Percentiles rank a stretch among this genome's conserved stretches.
Evolutionary conservation across 1,140 invertebrate genomes (phyloP).

Genomic region (Anthonomus grandis): DNA sequence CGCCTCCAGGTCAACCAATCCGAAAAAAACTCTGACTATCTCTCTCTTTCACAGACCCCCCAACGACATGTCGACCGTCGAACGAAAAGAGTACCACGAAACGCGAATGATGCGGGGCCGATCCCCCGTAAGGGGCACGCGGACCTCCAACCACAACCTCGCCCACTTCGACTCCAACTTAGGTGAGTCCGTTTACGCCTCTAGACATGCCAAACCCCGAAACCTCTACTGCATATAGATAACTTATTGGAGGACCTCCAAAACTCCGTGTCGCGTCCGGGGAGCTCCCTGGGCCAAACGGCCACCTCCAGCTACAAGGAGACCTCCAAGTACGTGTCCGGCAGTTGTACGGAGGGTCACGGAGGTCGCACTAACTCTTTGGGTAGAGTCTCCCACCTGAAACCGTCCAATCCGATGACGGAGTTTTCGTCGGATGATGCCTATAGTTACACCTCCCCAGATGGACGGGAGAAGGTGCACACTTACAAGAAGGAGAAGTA

Average conservation of each 20-base stretch:
- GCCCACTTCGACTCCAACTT: slow-evolving; percentile 45
- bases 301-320: slow-evolving; percentile 26
- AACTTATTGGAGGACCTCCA: slow-evolving; percentile 46
- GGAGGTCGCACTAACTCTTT: slow-evolving; percentile 38
- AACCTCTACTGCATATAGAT: slow-evolving; percentile 28
- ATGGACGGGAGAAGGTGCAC: slow-evolving; percentile 40
- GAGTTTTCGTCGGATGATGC: slow-evolving; percentile 45
- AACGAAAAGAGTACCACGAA: slow-evolving; percentile 45
- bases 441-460: slow-evolving; percentile 42
- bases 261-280: slow-evolving; percentile 44
- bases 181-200: slow-evolving; percentile 29
- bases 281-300: slow-evolving; percentile 38
- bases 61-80: slow-evolving; percentile 41
- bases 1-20: too few species aligned
- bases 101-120: slow-evolving; percentile 39
- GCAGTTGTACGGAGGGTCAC: slow-evolving; percentile 21
- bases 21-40: too few species aligned
- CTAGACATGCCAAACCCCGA: background rate
- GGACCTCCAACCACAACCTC: slow-evolving; percentile 40
- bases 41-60: too few species aligned
- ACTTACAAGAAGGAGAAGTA: slow-evolving; percentile 45
- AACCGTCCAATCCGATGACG: slow-evolving; percentile 41
- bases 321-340: slow-evolving; percentile 24
- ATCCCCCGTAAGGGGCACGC: slow-evolving; percentile 35
- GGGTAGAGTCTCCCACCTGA: slow-evolving; percentile 36